A percentile compares a stretch with the other conserved stretches of the same genome.
Conservation (phyloP, 30 jellyfish, hydroid and myxozoan species). For the Catostylus mosaicus region DNA sequence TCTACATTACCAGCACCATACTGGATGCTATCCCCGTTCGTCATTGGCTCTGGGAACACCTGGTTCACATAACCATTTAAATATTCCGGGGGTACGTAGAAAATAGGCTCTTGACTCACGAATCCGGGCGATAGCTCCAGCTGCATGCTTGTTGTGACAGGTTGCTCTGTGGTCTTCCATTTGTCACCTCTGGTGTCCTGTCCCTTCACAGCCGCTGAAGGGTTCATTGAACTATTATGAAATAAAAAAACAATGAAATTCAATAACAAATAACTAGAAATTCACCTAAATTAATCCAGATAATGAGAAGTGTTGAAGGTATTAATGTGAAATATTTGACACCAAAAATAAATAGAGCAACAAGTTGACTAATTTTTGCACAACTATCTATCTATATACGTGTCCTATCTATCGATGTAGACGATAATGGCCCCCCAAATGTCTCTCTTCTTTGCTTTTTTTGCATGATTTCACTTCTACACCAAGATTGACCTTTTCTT, state of each 20-base stretch:
- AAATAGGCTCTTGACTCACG: constrained; percentile 74
- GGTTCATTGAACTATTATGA: constrained; percentile 70
- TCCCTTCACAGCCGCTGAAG: constrained; percentile 50
- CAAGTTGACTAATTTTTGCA: no score
- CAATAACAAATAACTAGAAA: no score
- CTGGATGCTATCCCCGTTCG: constrained; percentile 58
- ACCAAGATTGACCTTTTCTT: no score
- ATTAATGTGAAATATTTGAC: no score
- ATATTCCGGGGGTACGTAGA: constrained; percentile 66
- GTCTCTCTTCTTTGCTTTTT: no score
- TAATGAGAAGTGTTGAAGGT: no score
- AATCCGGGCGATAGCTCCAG: constrained; percentile 70
- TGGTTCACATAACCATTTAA: constrained; percentile 70
- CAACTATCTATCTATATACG: no score
- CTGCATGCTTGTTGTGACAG: constrained; percentile 57
- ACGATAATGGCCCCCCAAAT: no score
- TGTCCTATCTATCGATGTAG: no score
- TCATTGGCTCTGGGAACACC: constrained; percentile 60
- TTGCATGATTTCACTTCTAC: no score
- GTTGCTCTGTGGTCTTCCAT: constrained; percentile 55
- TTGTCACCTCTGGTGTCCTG: constrained; percentile 67
- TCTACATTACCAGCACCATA: constrained; percentile 55
- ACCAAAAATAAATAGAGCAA: no score
- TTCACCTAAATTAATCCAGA: no score
- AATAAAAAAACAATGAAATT: not conserved